Base-by-base conservation (phyloP, 2,113 vertebrate species). In the Melanostigma gelatinosum region DNA sequence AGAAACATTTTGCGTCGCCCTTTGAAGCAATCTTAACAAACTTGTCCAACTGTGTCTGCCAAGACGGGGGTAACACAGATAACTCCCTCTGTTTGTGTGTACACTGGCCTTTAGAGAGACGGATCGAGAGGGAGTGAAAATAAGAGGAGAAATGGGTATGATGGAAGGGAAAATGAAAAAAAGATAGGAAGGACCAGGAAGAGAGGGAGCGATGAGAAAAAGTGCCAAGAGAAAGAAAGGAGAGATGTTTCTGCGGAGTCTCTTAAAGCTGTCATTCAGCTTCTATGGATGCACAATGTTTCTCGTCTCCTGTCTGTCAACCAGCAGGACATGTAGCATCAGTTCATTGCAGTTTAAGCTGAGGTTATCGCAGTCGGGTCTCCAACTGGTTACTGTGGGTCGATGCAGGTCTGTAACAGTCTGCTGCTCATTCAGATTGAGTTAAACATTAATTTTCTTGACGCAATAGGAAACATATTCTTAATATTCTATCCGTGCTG, bases 71-170 rank as follows among this genome's bases (percentile, higher is more conserved):
- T 32, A 60, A 63, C 24, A 40, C 42, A 24, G 55, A 44, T 4
- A 54, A 46, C 72, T 54, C 44, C 64, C 34, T 44, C 72, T 62
- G 78, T 80, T 60, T 50, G 16, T 67, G 52, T 73, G 54, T 52
- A 52, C 29, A 15, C 70, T 15, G 24, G 69, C 61, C 60, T n/a
- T 60, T 3, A 40, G 34, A 34, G 12, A 15, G 18, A 50, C 36
- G 1, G 69, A 62, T 12, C 0, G 13, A 67, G 27, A 27, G 9
- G 20, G 4, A 22, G 32, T 0, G 6, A 42, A 6, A 0, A 7
- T 4, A 5, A 20, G n/a, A 29, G 20, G 50, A 10, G 13, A 48
- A 22, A 29, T 5, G 24, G 20, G 22, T 68, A 8, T 60, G 65
- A 69, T n/a, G 34, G 63, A 42, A 79, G 34, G 12, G 6, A n/a